phyloP scores from a whole-genome alignment of 1,140 invertebrate species.

The Bombus superbus region DNA sequence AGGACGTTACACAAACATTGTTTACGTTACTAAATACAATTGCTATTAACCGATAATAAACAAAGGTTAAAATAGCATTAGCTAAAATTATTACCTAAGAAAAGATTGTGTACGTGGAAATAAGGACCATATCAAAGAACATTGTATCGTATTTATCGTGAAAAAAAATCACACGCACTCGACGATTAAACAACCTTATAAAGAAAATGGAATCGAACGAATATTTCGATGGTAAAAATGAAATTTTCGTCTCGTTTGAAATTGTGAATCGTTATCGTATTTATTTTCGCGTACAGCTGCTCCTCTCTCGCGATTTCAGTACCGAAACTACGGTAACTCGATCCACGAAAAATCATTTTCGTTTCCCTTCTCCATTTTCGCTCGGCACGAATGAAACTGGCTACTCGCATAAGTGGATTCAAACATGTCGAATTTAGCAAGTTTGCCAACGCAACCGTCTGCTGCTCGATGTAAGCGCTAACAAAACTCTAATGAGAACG shows the following conservation, averaged over 20 bases:
- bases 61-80: no score
- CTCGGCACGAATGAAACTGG: not conserved
- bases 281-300: not conserved
- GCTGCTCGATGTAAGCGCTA: constrained; percentile 8
- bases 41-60: not conserved
- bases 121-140: no score
- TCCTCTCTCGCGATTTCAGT: no score
- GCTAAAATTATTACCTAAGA: no score
- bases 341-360: constrained; percentile 32
- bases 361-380: not conserved
- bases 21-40: not conserved
- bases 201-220: no score
- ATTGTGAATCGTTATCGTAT: not conserved
- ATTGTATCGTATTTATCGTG: no score
- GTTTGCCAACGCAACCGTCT: constrained; percentile 7
- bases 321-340: constrained; percentile 23
- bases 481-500: constrained; percentile 48
- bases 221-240: no score
- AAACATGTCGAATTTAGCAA: constrained; percentile 34
- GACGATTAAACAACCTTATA: no score
- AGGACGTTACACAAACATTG: not conserved
- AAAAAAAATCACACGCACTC: not conserved
- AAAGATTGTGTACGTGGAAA: no score
- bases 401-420: constrained; percentile 32
- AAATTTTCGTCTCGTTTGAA: not conserved